Percentiles rank a stretch among this genome's conserved stretches.
phyloP scores from a whole-genome alignment of 1,140 invertebrate species.

The Nephotettix cincticeps region DNA sequence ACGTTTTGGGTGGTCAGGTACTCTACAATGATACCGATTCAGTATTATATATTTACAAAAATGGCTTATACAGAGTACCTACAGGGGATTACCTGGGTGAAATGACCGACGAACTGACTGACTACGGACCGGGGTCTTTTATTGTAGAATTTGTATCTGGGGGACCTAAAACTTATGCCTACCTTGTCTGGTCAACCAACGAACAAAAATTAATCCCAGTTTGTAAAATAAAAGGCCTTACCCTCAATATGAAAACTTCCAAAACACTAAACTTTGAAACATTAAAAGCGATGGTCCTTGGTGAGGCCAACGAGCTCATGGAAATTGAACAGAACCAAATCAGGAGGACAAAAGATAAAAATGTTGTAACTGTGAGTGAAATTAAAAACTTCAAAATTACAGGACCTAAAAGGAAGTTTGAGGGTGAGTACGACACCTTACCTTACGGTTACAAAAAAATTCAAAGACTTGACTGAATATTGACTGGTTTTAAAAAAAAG shows the following conservation, averaged over 20 bases:
- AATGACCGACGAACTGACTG: no score
- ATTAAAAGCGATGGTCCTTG: slow-evolving; percentile 18
- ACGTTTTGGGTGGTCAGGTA: slow-evolving; percentile 41
- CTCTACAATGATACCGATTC: slow-evolving; percentile 50
- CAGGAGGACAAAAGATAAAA: neutral
- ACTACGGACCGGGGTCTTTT: slow-evolving; percentile 40
- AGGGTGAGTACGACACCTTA: no score
- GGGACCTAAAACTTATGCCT: slow-evolving; percentile 44
- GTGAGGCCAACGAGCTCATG: neutral
- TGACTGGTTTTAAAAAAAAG: no score
- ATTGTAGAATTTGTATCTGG: slow-evolving; percentile 41
- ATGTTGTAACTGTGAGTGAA: neutral
- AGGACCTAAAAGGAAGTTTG: neutral
- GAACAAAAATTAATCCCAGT: neutral
- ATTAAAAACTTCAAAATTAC: neutral
- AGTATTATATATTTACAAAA: slow-evolving; percentile 39
- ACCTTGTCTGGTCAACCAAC: slow-evolving; percentile 23
- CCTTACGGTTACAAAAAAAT: no score
- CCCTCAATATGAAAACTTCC: slow-evolving; percentile 32
- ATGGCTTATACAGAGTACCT: slow-evolving; percentile 29
- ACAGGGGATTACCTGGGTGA: slow-evolving; percentile 42
- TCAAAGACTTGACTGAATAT: no score
- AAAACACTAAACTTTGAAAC: slow-evolving; percentile 37
- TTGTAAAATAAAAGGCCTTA: slow-evolving; percentile 38
- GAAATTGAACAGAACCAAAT: neutral